Base-by-base conservation (phyloP, 1,140 invertebrate genomes). In the Orussus abietinus region DNA sequence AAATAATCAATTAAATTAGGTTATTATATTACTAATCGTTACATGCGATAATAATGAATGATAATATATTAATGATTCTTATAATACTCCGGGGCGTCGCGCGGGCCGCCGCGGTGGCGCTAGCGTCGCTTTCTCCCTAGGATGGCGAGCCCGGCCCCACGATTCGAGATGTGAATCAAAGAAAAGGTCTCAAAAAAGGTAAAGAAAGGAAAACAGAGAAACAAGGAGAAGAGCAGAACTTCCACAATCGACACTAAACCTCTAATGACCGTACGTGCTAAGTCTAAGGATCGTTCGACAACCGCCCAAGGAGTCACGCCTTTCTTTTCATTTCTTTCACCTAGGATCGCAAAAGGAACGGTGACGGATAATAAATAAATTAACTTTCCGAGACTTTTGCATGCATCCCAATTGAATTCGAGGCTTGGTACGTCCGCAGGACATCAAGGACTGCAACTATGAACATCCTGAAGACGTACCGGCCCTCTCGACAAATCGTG, bases 11-110 rank as follows among this genome's bases (percentile, higher is more conserved):
- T 74, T 72, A 74, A 74, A 72, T 72, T 72, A 74, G 61, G n/a
- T n/a, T n/a, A 69, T 69, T 72, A 69, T 59, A 64, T 66, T 59
- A 66, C 63, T 72, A 72, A 65, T 74, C 68, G 68, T 64, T 62
- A 59, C 62, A 63, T 66, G 62, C 50, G 59, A 69, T 69, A 70
- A 65, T 73, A 62, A 71, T 72, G 64, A 66, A 70, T 71, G 64
- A 72, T 71, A 71, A 73, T 72, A 72, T 70, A 73, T 73, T 72
- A 73, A 69, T 73, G 69, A 69, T 69, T 72, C 66, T 67, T 73
- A 73, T 69, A 71, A 72, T 73, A 70, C 69, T 73, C 58, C 59
- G 53, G 53, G 39, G 55, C 57, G 44, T 49, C 45, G 41, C 42
- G 53, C 40, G 38, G 38, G 47, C 40, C 49, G 42, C 44, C 43